Evolutionary conservation across 1,140 invertebrate species (phyloP).

Genomic region (Campodea augens): DNA sequence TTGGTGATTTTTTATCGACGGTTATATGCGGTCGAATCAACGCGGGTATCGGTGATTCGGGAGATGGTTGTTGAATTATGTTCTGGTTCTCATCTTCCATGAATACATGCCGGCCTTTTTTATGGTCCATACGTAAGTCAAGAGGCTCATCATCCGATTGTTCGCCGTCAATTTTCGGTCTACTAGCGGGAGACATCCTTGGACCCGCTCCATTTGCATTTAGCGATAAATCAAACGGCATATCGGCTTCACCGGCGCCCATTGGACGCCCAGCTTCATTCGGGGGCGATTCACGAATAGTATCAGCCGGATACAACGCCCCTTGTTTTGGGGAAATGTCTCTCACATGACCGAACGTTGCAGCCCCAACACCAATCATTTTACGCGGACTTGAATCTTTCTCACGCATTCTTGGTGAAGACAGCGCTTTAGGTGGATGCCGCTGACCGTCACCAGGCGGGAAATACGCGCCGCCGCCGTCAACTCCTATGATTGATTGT

Average conservation of each 20-base stretch:
- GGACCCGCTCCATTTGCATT: constrained; percentile 9
- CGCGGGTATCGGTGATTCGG: constrained; percentile 10
- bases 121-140: constrained; percentile 39
- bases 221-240: constrained; percentile 15
- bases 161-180: constrained; percentile 9
- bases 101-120: constrained; percentile 22
- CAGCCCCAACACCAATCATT: neutral
- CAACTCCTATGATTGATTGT: too few relatives aligned
- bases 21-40: constrained; percentile 13
- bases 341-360: neutral
- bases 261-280: neutral
- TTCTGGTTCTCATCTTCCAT: neutral
- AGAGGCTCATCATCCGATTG: constrained; percentile 41
- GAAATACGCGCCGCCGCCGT: too few relatives aligned
- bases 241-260: constrained; percentile 18
- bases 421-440: too few relatives aligned
- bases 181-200: constrained; percentile 1
- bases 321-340: neutral
- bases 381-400: neutral
- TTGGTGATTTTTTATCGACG: constrained; percentile 23
- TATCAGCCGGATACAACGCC: neutral
- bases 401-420: neutral
- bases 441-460: too few relatives aligned
- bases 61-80: constrained; percentile 14
- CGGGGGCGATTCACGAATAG: too few relatives aligned